Conservation (phyloP, 2,888 invertebrate genomes). For the Lamellibrachia columna region DNA sequence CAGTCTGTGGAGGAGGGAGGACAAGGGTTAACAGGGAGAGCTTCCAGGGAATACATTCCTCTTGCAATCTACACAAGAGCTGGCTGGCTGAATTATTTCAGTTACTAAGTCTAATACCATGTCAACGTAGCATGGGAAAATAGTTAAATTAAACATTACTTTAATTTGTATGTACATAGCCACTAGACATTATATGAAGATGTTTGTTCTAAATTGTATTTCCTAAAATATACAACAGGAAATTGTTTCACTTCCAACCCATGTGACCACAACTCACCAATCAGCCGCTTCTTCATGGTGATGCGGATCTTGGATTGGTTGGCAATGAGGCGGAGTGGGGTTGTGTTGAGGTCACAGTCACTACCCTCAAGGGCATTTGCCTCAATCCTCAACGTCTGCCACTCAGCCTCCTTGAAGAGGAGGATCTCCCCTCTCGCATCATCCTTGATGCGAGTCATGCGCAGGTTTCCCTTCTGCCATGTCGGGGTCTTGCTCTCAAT, state of each 20-base stretch:
- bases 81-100: no score
- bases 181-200: no score
- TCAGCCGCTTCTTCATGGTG: slow-evolving; percentile 91
- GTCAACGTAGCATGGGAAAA: no score
- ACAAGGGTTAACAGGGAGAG: slow-evolving; percentile 1
- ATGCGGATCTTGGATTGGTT: slow-evolving; percentile 95
- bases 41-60: background rate
- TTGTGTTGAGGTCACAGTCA: slow-evolving; percentile 63
- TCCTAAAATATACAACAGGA: no score
- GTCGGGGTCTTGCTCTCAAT: slow-evolving; percentile 93
- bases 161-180: no score
- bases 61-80: no score
- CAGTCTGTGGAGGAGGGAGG: slow-evolving; percentile 76
- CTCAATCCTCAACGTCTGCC: slow-evolving; percentile 96
- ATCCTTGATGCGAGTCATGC: slow-evolving; percentile 91
- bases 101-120: no score
- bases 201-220: no score
- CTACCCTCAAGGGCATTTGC: slow-evolving; percentile 78
- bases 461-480: slow-evolving; percentile 84
- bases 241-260: background rate
- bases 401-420: slow-evolving; percentile 82
- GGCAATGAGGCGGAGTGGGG: slow-evolving; percentile 89
- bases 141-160: no score
- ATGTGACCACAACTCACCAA: slow-evolving; percentile 71
- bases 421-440: slow-evolving; percentile 87